Percentiles rank a stretch among this genome's conserved stretches.
Evolutionary conservation across 1,140 invertebrate species (phyloP).

Genomic region (Bathynomus jamesi): DNA sequence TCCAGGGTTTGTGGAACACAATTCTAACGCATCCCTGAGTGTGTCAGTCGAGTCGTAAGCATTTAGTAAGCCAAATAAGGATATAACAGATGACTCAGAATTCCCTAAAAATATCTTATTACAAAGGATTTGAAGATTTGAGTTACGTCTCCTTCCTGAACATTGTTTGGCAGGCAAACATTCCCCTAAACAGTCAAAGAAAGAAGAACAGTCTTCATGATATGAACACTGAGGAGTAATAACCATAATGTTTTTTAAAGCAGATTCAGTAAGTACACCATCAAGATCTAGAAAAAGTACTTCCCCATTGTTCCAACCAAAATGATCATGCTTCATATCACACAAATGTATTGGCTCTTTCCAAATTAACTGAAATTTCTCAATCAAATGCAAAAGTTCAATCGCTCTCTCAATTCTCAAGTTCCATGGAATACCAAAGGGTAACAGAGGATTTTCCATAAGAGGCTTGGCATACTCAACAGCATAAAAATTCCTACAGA

Average conservation of each 20-base stretch:
- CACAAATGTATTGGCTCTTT: background rate
- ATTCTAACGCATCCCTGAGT: background rate
- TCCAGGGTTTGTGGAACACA: background rate
- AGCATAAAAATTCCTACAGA: background rate
- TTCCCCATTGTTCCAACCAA: background rate
- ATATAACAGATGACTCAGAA: background rate
- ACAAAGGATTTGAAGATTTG: background rate
- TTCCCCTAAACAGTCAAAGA: background rate
- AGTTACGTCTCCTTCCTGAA: background rate
- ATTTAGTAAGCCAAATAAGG: background rate
- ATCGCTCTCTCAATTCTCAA: background rate
- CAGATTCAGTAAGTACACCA: background rate
- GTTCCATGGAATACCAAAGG: background rate
- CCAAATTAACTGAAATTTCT: background rate
- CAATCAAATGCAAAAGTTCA: background rate
- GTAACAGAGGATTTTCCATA: background rate
- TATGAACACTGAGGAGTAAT: background rate
- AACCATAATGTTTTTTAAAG: background rate
- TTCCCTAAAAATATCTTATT: background rate
- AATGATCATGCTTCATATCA: background rate
- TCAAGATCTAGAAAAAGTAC: background rate
- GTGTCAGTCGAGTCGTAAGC: background rate
- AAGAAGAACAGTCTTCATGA: background rate
- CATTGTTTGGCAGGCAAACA: background rate
- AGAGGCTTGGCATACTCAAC: background rate